A percentile compares a stretch with the other conserved stretches of the same genome.
Conservation (phyloP, 2,113 vertebrate genomes). For the Corythornis madagascariensis region DNA sequence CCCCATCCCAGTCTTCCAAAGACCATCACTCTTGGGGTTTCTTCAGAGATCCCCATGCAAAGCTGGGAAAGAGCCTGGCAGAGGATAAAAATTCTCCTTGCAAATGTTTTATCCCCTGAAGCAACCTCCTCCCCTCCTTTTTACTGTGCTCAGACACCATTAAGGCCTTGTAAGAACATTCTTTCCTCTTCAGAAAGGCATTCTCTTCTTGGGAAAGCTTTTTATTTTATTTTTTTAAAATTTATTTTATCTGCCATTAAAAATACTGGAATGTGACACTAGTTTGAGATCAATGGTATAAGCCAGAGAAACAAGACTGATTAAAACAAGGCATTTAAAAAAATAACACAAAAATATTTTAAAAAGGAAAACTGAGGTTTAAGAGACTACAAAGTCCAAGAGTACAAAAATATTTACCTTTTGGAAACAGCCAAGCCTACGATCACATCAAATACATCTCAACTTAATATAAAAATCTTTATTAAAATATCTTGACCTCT, state of each 20-base stretch:
- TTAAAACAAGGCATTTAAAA: not conserved
- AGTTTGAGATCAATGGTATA: not conserved
- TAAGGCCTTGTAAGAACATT: not conserved
- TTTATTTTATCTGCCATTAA: not conserved
- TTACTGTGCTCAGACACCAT: not conserved
- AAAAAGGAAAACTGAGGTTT: slow-evolving; percentile 9
- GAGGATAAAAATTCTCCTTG: not conserved
- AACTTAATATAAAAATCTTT: slow-evolving; percentile 34
- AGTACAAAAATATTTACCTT: slow-evolving; percentile 61
- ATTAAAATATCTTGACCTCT: slow-evolving; percentile 6
- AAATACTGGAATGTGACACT: not conserved
- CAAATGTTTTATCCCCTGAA: not conserved
- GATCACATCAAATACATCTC: slow-evolving; percentile 15
- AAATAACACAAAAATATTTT: not conserved
- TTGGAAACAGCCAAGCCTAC: slow-evolving; percentile 29
- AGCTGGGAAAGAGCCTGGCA: not conserved
- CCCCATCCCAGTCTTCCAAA: not conserved
- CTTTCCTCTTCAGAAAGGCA: not conserved
- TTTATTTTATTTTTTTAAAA: not conserved
- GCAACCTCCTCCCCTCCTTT: not conserved
- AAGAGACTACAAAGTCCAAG: not conserved
- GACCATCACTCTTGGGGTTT: not conserved
- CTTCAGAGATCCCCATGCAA: not conserved
- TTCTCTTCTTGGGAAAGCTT: not conserved
- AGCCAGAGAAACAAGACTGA: not conserved